Evolutionary conservation across 2,113 vertebrate species (phyloP).

Genomic region (Elephantulus edwardii): DNA sequence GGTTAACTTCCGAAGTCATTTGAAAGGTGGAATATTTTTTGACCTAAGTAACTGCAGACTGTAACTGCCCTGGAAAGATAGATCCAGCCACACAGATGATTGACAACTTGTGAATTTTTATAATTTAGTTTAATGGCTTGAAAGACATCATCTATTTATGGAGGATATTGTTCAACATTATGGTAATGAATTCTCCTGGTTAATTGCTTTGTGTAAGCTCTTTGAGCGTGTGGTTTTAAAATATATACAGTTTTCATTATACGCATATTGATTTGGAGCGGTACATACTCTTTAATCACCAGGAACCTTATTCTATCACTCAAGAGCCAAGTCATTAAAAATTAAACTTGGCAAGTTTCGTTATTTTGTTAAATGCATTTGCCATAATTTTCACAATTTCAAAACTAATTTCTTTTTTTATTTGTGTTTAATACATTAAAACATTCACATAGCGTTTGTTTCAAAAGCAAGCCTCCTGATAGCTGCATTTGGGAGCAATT

Average conservation of each 20-base stretch:
- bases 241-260: neutral
- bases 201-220: conserved; percentile 4
- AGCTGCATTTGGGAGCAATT: neutral
- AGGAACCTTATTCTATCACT: neutral
- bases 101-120: conserved; percentile 22
- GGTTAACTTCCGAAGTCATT: neutral
- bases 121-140: conserved; percentile 41
- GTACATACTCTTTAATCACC: neutral
- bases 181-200: neutral
- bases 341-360: neutral
- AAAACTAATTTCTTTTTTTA: neutral
- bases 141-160: neutral
- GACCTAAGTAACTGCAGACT: neutral
- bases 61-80: neutral
- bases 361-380: conserved; percentile 9
- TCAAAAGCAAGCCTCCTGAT: neutral
- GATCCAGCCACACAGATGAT: neutral
- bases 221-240: conserved; percentile 19
- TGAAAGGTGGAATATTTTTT: neutral
- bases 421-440: conserved; percentile 10
- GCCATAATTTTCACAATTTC: conserved; percentile 3
- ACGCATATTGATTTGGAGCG: neutral
- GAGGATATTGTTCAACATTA: neutral
- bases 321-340: neutral
- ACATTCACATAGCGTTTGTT: neutral